A percentile compares a stretch with the other conserved stretches of the same genome.
phyloP scores from a whole-genome alignment of 23 tunicate species.

The Halocynthia aurantium region DNA sequence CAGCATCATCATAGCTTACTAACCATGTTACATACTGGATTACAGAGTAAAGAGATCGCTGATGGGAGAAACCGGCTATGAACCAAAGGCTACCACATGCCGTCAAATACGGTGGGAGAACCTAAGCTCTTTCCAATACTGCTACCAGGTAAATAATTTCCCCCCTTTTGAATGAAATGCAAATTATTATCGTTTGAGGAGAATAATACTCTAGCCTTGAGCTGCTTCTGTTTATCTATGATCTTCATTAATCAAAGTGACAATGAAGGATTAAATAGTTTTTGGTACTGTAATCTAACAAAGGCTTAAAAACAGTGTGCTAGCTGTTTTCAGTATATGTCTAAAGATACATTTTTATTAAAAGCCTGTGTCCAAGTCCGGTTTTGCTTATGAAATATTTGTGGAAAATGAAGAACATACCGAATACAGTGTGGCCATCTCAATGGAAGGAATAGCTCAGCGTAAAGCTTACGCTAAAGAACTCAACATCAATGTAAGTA shows the following conservation, averaged over 20 bases:
- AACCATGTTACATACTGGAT: neutral
- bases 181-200: no score
- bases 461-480: neutral
- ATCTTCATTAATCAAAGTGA: no score
- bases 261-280: no score
- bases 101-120: neutral
- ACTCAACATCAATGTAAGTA: no score
- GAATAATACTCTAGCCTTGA: no score
- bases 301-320: no score
- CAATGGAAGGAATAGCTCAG: neutral
- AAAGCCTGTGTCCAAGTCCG: conserved; percentile 2
- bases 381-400: neutral
- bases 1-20: no score
- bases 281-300: no score
- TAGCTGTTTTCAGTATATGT: no score
- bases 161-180: neutral
- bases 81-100: conserved; percentile 1
- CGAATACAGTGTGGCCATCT: conserved; percentile 2
- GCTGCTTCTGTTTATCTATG: no score
- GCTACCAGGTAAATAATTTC: conserved; percentile 11
- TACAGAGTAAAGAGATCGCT: conserved; percentile 19
- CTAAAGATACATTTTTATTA: neutral
- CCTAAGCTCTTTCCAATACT: neutral
- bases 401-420: neutral
- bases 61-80: neutral